A percentile compares a stretch with the other conserved stretches of the same genome.
Conservation (phyloP, 1,140 invertebrate genomes). For the Neotoxoptera formosana region DNA sequence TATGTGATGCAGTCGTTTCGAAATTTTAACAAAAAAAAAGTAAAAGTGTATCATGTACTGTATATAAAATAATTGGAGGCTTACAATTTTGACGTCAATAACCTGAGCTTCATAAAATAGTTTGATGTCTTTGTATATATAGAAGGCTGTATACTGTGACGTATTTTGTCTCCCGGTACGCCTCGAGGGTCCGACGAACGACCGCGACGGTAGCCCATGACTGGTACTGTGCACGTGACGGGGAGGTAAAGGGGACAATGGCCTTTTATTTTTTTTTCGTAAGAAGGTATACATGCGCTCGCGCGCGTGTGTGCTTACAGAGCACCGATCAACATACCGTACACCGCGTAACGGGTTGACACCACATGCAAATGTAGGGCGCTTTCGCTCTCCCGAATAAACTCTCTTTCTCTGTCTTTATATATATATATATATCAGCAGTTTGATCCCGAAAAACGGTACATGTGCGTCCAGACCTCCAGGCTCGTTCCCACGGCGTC, state of each 20-base stretch:
- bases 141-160: not conserved
- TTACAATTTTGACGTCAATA: not conserved
- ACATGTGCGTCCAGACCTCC: constrained; percentile 55
- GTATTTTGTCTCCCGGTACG: not conserved
- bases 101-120: not conserved
- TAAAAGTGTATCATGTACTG: no score
- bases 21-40: not conserved
- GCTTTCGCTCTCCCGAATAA: constrained; percentile 27
- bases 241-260: constrained; percentile 3
- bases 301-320: not conserved
- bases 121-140: not conserved
- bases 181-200: not conserved
- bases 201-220: not conserved
- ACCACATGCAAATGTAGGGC: constrained; percentile 23
- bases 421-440: not conserved
- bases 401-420: not conserved
- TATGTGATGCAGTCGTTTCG: not conserved
- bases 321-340: not conserved
- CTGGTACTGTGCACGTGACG: not conserved
- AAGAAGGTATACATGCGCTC: not conserved
- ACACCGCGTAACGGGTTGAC: constrained; percentile 8
- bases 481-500: constrained; percentile 56
- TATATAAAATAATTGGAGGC: not conserved
- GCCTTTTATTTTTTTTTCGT: not conserved
- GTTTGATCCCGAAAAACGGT: constrained; percentile 36